Conservation (phyloP, 2,113 vertebrate genomes). For the Psittacula cyanocephala region DNA sequence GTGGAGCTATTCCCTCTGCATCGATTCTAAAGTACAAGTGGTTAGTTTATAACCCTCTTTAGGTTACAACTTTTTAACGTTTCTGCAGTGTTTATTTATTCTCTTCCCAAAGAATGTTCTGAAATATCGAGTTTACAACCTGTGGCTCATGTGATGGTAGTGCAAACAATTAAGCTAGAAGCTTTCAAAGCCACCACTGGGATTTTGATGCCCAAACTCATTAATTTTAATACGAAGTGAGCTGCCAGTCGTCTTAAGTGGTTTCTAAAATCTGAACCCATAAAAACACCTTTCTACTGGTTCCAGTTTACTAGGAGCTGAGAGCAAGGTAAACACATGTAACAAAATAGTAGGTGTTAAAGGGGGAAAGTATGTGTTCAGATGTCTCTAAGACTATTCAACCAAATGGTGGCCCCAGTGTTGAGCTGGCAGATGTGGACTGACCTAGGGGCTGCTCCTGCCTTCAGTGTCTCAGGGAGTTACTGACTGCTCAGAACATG, state of each 20-base stretch:
- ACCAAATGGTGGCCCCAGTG: background rate
- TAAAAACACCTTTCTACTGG: conserved; percentile 52
- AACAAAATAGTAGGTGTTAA: conserved; percentile 52
- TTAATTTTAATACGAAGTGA: conserved; percentile 65
- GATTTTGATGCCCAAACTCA: conserved; percentile 62
- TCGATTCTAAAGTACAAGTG: background rate
- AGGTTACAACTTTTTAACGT: conserved; percentile 54
- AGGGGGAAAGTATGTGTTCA: conserved; percentile 14
- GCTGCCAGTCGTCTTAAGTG: conserved; percentile 55
- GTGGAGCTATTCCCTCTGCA: background rate
- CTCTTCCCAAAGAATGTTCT: conserved; percentile 63
- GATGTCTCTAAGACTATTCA: background rate
- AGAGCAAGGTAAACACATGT: conserved; percentile 33
- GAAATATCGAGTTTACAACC: conserved; percentile 65
- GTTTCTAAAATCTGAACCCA: conserved; percentile 55
- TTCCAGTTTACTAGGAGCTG: conserved; percentile 41
- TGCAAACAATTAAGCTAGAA: conserved; percentile 64
- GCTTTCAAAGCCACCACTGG: conserved; percentile 53
- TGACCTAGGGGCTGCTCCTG: background rate
- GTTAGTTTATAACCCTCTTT: conserved; percentile 62
- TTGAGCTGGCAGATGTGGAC: background rate
- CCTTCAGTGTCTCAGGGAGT: background rate
- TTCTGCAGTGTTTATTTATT: conserved; percentile 63
- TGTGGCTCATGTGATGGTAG: conserved; percentile 55
- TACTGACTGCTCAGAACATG: background rate